A percentile compares a stretch with the other conserved stretches of the same genome.
Conservation (phyloP, 2,797 vertebrate genomes). For the Alcedo quadribrachys region DNA sequence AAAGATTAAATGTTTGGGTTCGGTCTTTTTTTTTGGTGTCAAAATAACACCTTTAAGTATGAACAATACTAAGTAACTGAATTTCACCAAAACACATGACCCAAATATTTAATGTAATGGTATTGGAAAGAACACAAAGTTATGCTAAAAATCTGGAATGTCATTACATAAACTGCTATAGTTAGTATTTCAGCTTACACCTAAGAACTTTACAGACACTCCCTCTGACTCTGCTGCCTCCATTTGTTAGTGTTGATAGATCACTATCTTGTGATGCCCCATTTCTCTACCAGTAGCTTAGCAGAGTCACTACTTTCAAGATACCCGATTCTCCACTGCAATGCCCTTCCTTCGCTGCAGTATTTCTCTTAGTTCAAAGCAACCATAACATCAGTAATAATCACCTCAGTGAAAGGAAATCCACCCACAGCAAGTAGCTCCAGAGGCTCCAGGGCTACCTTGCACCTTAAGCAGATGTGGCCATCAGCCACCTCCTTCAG, state of each 20-base stretch:
- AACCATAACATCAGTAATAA: background rate
- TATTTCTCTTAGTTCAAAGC: background rate
- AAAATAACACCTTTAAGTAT: background rate
- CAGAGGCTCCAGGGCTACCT: background rate
- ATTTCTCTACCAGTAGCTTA: background rate
- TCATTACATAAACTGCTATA: background rate
- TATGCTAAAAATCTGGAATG: background rate
- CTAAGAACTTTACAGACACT: rapidly evolving
- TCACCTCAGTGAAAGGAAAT: background rate
- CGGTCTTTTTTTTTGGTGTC: background rate
- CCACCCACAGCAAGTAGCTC: background rate
- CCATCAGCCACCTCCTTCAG: background rate
- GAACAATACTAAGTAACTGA: background rate
- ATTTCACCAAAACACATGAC: background rate
- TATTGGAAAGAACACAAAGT: background rate
- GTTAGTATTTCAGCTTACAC: background rate
- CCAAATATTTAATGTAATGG: background rate
- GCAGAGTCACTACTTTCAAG: background rate
- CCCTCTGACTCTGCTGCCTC: background rate
- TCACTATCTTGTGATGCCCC: background rate
- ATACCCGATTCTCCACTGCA: background rate
- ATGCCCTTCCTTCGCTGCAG: background rate
- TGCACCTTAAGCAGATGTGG: background rate
- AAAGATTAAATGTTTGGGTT: background rate
- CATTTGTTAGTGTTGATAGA: background rate